Conservation (phyloP, 2,888 invertebrate species). For the Dynastes maya region DNA sequence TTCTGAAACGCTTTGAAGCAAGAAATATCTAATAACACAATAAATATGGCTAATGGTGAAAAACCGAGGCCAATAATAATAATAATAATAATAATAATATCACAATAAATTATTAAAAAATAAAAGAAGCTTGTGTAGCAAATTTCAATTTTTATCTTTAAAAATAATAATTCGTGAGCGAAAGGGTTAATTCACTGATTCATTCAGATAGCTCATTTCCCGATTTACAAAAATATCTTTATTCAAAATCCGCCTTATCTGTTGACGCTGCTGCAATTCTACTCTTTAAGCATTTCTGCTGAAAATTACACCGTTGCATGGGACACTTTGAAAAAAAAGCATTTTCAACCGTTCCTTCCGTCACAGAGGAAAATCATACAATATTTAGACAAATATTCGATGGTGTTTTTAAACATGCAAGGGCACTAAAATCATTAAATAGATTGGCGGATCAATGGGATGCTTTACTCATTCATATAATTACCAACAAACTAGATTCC, state of each 20-base stretch:
- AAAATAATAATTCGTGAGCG: no score
- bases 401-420: not conserved
- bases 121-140: no score
- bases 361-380: not conserved
- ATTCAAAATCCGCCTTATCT: slow-evolving; percentile 20
- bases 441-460: slow-evolving; percentile 14
- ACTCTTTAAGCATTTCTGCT: no score
- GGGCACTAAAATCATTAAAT: slow-evolving; percentile 9
- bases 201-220: slow-evolving; percentile 29
- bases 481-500: not conserved
- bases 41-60: no score
- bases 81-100: no score
- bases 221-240: not conserved
- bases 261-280: not conserved
- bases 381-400: slow-evolving; percentile 22
- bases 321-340: no score
- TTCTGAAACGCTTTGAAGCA: no score
- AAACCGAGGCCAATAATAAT: no score
- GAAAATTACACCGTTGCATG: no score
- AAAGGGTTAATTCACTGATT: slow-evolving; percentile 40
- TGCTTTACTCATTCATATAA: not conserved
- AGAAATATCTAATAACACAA: no score
- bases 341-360: slow-evolving; percentile 29
- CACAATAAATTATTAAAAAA: no score
- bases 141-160: no score